phyloP scores from a whole-genome alignment of 2,888 invertebrate species.

The Plusia festucae region DNA sequence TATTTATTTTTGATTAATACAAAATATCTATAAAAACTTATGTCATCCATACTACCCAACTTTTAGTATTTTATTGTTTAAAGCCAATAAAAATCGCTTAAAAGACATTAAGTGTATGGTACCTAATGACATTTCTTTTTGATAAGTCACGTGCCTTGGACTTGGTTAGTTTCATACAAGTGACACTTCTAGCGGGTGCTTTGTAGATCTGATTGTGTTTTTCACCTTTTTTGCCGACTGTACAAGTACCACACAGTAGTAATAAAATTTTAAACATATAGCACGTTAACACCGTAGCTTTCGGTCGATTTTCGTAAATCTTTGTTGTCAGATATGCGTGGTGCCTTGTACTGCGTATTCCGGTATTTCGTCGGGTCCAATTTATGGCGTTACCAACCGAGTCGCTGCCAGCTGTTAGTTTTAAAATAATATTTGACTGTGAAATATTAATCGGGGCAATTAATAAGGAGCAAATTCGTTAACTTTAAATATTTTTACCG shows the following conservation, averaged over 20 bases:
- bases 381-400: constrained; percentile 57
- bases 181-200: too few relatives aligned
- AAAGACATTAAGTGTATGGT: too few relatives aligned
- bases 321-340: neutral
- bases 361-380: constrained; percentile 55
- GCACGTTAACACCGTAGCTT: neutral
- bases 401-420: constrained; percentile 38
- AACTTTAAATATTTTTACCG: constrained; percentile 32
- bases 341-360: constrained; percentile 20
- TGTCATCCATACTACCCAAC: too few relatives aligned
- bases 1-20: too few relatives aligned
- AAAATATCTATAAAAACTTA: too few relatives aligned
- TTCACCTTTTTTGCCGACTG: neutral
- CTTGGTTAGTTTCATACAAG: too few relatives aligned
- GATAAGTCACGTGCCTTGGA: too few relatives aligned
- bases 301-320: neutral
- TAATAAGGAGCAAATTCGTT: constrained; percentile 50
- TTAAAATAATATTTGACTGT: constrained; percentile 49
- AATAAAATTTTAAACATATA: neutral
- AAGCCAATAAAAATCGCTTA: too few relatives aligned
- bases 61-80: too few relatives aligned
- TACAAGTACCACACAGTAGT: neutral
- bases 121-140: too few relatives aligned
- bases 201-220: neutral
- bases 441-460: constrained; percentile 63